Percentiles rank a stretch among this genome's conserved stretches.
phyloP scores from a whole-genome alignment of 2,113 vertebrate species.

The Tichodroma muraria region DNA sequence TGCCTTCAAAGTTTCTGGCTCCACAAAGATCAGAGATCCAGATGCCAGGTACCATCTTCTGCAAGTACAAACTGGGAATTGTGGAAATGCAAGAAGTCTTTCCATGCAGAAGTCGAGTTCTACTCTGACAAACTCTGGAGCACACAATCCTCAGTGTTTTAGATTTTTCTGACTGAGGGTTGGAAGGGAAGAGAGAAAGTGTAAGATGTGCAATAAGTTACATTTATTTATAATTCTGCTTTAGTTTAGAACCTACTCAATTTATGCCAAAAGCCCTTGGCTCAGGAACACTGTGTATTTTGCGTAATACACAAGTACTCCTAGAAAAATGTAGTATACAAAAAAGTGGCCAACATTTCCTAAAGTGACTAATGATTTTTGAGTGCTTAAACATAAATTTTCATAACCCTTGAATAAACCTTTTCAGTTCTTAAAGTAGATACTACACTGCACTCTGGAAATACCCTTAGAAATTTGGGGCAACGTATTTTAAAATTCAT shows the following conservation, averaged over 20 bases:
- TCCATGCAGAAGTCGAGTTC: not conserved
- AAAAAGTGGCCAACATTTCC: slow-evolving; percentile 1
- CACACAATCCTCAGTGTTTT: not conserved
- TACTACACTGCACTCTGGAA: not conserved
- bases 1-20: not conserved
- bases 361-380: slow-evolving; percentile 40
- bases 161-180: not conserved
- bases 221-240: not conserved
- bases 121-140: not conserved
- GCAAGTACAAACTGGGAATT: not conserved
- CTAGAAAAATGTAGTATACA: not conserved
- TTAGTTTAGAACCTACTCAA: not conserved
- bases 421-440: not conserved
- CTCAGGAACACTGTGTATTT: not conserved
- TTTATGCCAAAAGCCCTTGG: slow-evolving; percentile 4
- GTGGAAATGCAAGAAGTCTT: not conserved
- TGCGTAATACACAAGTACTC: not conserved
- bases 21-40: not conserved
- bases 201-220: not conserved
- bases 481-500: not conserved
- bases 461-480: not conserved
- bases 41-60: not conserved
- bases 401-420: not conserved
- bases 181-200: not conserved
- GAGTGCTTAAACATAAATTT: slow-evolving; percentile 9